Conservation (phyloP, 2,888 invertebrate genomes). For the Caenorhabditis virilis region DNA sequence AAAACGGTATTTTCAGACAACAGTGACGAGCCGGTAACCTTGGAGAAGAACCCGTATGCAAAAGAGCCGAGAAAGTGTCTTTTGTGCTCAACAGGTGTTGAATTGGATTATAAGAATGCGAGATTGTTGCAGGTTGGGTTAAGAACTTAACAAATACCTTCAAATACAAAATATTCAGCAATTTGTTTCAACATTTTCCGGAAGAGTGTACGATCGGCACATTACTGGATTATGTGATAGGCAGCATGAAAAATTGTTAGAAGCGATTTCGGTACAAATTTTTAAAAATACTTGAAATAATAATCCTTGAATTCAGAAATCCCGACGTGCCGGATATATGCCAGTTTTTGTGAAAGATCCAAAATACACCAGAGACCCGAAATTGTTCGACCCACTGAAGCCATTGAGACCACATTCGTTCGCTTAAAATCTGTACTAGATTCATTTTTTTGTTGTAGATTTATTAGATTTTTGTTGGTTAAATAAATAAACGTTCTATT, state of each 20-base stretch:
- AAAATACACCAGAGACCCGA: constrained; percentile 83
- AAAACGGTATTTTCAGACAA: not conserved
- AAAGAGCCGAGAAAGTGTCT: constrained; percentile 56
- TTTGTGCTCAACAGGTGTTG: constrained; percentile 58
- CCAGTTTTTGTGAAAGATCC: constrained; percentile 79
- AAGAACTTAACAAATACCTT: not conserved
- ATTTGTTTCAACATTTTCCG: constrained; percentile 93
- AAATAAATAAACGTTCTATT: constrained; percentile 2
- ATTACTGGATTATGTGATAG: constrained; percentile 85
- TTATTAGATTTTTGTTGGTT: constrained; percentile 3
- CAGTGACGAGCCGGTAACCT: constrained; percentile 51
- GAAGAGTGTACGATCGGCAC: constrained; percentile 86
- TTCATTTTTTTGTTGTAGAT: constrained; percentile 13
- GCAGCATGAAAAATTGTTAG: constrained; percentile 56
- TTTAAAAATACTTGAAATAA: not conserved
- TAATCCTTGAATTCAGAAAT: constrained; percentile 42
- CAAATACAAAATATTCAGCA: constrained; percentile 40
- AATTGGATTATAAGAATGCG: constrained; percentile 75
- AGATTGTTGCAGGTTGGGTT: constrained; percentile 75
- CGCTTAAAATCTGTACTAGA: constrained; percentile 42
- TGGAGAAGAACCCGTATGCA: constrained; percentile 58
- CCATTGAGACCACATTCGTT: constrained; percentile 72
- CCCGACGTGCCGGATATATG: constrained; percentile 77
- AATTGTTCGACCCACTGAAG: constrained; percentile 85
- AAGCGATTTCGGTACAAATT: constrained; percentile 25